phyloP scores from a whole-genome alignment of 2,888 invertebrate species.

The Cephus pulcher region DNA sequence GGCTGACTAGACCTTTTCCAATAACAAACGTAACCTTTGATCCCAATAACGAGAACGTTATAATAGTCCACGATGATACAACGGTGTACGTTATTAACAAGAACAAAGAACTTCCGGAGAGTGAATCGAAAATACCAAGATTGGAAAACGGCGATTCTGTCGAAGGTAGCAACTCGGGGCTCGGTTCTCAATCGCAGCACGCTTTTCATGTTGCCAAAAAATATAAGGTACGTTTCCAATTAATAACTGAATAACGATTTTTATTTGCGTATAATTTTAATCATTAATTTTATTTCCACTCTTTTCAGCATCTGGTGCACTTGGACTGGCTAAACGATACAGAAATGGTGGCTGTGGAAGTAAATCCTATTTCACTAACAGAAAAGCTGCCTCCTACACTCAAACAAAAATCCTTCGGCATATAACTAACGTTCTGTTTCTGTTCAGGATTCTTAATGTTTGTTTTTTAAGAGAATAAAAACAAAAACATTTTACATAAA shows the following conservation, averaged over 20 bases:
- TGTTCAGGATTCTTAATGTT: neutral
- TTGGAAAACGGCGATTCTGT: constrained; percentile 57
- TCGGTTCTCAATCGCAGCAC: constrained; percentile 52
- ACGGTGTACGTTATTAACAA: constrained; percentile 75
- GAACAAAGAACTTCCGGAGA: constrained; percentile 64
- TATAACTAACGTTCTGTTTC: constrained; percentile 32
- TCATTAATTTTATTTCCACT: constrained; percentile 20
- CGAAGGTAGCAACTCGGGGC: constrained; percentile 57
- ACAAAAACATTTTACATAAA: neutral
- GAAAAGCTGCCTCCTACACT: constrained; percentile 80
- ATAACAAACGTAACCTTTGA: constrained; percentile 75
- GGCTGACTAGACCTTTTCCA: constrained; percentile 71
- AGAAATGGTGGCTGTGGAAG: constrained; percentile 83
- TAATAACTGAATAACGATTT: neutral
- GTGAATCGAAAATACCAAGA: constrained; percentile 63
- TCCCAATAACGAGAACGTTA: constrained; percentile 72
- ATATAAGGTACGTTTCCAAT: constrained; percentile 66
- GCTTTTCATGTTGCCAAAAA: constrained; percentile 67
- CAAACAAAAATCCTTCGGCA: constrained; percentile 75
- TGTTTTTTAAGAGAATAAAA: neutral
- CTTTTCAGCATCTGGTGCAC: constrained; percentile 79
- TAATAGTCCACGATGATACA: constrained; percentile 80
- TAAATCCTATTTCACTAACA: constrained; percentile 77
- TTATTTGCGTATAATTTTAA: constrained; percentile 34
- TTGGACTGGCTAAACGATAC: constrained; percentile 76